Evolutionary conservation across 2,113 vertebrate genomes (phyloP).

Genomic region (Platysternon megacephalum): DNA sequence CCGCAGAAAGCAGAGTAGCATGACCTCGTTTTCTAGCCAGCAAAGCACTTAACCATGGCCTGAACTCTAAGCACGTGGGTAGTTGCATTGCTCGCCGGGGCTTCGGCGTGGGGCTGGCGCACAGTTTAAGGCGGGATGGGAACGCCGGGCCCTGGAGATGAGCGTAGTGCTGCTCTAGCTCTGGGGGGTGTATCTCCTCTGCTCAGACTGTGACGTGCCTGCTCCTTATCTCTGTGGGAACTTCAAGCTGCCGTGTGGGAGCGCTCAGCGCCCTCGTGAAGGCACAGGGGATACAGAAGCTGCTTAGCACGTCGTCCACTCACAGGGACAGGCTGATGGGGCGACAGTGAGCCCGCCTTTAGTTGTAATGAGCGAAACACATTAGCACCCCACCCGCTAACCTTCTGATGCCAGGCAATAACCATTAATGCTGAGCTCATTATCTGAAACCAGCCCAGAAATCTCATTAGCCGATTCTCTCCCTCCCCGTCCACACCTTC

Average conservation of each 20-base stretch:
- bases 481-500: background rate
- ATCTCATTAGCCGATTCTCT: background rate
- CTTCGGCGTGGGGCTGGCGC: too few relatives aligned
- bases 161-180: too few relatives aligned
- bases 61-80: too few relatives aligned
- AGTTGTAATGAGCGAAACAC: slow-evolving; percentile 58
- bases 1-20: too few relatives aligned
- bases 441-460: slow-evolving; percentile 25
- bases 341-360: slow-evolving; percentile 42
- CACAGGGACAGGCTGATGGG: rapidly evolving
- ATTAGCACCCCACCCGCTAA: slow-evolving; percentile 27
- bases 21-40: too few relatives aligned
- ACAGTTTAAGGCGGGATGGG: too few relatives aligned
- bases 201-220: background rate
- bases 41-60: too few relatives aligned
- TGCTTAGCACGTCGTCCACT: background rate
- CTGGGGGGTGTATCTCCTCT: too few relatives aligned
- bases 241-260: rapidly evolving
- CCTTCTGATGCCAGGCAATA: slow-evolving; percentile 24
- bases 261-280: rapidly evolving
- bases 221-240: background rate
- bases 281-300: rapidly evolving
- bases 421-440: background rate
- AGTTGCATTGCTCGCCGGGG: too few relatives aligned
- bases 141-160: too few relatives aligned